phyloP scores from a whole-genome alignment of 2,888 invertebrate genomes.

The Diploptera punctata region DNA sequence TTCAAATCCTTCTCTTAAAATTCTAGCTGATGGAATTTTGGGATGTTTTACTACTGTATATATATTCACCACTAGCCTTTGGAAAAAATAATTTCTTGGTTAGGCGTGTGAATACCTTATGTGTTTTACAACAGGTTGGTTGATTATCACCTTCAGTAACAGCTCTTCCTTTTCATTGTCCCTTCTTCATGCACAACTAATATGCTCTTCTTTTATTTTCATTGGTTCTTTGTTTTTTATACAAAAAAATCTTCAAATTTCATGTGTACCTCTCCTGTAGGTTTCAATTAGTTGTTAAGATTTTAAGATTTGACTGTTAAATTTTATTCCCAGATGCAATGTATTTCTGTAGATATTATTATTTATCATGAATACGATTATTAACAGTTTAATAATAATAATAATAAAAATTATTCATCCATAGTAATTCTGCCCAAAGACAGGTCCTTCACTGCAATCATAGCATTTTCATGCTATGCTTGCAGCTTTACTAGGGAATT shows the following conservation, averaged over 20 bases:
- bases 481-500: too few relatives aligned
- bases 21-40: background rate
- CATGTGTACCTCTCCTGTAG: constrained; percentile 6
- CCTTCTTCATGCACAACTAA: constrained; percentile 6
- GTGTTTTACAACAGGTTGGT: constrained; percentile 6
- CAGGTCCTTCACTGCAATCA: too few relatives aligned
- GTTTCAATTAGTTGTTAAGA: background rate
- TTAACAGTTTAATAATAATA: too few relatives aligned
- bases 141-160: background rate
- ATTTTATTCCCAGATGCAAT: constrained; percentile 9
- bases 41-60: background rate
- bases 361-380: too few relatives aligned
- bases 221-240: background rate
- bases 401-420: too few relatives aligned
- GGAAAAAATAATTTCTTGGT: background rate
- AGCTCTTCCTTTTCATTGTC: constrained; percentile 6
- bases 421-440: too few relatives aligned
- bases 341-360: background rate
- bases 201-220: constrained; percentile 5
- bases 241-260: background rate
- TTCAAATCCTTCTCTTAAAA: constrained; percentile 6
- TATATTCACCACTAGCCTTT: background rate
- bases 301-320: constrained; percentile 3
- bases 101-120: background rate
- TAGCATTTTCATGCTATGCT: too few relatives aligned